phyloP scores from a whole-genome alignment of 2,888 invertebrate genomes.

The Monochamus alternatus region DNA sequence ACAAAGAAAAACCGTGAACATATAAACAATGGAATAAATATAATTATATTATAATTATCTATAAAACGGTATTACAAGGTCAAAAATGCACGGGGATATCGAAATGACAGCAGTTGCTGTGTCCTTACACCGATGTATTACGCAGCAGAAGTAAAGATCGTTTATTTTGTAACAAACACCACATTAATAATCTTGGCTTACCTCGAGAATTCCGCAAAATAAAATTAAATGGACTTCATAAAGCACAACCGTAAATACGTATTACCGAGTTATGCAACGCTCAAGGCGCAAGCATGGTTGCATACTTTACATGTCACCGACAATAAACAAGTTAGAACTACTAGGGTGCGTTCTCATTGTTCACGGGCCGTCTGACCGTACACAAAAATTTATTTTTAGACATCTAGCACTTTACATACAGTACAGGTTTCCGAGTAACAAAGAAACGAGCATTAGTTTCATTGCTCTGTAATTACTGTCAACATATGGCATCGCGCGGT shows the following conservation, averaged over 20 bases:
- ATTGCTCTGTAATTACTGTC: conserved; percentile 16
- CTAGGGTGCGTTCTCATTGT: conserved; percentile 13
- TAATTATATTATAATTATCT: conserved; percentile 68
- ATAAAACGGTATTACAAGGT: conserved; percentile 67
- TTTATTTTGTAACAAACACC: conserved; percentile 51
- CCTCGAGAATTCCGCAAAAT: conserved; percentile 37
- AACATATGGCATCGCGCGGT: conserved; percentile 15
- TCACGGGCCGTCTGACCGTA: not conserved
- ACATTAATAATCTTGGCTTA: conserved; percentile 37
- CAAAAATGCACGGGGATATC: conserved; percentile 58
- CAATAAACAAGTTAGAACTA: not conserved
- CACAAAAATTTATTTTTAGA: conserved; percentile 27
- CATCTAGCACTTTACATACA: not conserved
- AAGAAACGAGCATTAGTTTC: conserved; percentile 22
- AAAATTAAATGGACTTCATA: conserved; percentile 40
- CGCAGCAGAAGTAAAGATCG: conserved; percentile 54
- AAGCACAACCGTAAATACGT: conserved; percentile 27
- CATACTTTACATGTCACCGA: conserved; percentile 37
- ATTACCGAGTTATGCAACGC: conserved; percentile 43
- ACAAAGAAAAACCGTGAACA: conserved; percentile 66
- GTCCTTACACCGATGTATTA: conserved; percentile 52
- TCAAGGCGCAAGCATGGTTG: conserved; percentile 44
- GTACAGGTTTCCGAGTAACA: conserved; percentile 8
- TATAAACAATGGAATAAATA: conserved; percentile 66
- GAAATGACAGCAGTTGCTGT: conserved; percentile 49